Percentiles rank a stretch among this genome's conserved stretches.
Evolutionary conservation across 2,113 vertebrate species (phyloP).

Genomic region (Octodon degus): DNA sequence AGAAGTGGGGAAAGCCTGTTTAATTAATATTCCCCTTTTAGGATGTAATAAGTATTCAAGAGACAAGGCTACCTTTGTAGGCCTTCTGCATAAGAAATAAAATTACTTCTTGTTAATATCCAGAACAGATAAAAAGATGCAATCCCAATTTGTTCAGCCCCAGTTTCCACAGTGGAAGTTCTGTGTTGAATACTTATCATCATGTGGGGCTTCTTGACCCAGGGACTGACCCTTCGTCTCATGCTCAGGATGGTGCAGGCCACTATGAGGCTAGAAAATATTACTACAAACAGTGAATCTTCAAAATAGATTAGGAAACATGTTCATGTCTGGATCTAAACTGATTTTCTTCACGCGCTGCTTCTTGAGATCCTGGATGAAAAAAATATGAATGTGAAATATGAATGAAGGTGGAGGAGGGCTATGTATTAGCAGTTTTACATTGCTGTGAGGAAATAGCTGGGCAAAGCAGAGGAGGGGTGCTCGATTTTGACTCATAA

Average conservation of each 20-base stretch:
- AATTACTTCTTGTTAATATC: slow-evolving; percentile 29
- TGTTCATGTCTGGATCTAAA: slow-evolving; percentile 4
- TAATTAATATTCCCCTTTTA: slow-evolving; percentile 1
- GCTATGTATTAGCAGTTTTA: background rate
- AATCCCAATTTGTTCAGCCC: background rate
- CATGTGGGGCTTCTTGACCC: background rate
- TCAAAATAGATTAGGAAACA: slow-evolving; percentile 7
- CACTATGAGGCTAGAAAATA: slow-evolving; percentile 23
- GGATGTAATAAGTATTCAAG: slow-evolving; percentile 23
- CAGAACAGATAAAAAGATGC: background rate
- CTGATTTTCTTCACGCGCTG: background rate
- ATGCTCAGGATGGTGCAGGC: background rate
- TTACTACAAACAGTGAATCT: background rate
- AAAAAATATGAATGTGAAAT: background rate
- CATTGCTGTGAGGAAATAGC: background rate
- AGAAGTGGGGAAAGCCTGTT: background rate
- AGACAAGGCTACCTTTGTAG: background rate
- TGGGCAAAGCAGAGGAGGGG: background rate
- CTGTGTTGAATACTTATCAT: background rate
- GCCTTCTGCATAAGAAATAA: slow-evolving; percentile 37
- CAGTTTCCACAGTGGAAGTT: background rate
- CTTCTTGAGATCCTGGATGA: background rate
- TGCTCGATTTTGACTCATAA: background rate
- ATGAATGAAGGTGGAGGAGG: background rate
- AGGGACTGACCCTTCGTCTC: background rate